Base-by-base conservation (phyloP, 2,888 invertebrate genomes). In the Sinopyrophorus schimmeli region DNA sequence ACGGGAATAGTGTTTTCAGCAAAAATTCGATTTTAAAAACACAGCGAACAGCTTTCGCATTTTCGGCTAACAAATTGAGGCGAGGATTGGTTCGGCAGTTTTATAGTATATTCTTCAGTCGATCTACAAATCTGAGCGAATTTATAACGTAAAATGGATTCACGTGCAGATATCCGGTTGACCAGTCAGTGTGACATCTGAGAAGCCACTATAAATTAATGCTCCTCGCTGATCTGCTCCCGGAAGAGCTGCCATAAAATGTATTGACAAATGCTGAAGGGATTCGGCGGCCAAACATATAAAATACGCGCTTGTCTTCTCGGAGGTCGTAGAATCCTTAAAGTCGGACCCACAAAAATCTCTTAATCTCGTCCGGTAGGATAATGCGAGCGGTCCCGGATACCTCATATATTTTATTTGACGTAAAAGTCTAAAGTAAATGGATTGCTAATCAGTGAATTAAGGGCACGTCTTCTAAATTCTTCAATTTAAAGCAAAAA, bases 221-320 rank as follows among this genome's bases (percentile, higher is more conserved):
- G 53, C 40, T 37, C 35, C 15, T 20, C 42, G 28, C 51, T 57
- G 60, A 58, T 60, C 60, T 55, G 53, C 43, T 51, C 52, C 53
- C 54, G 60, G 55, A 58, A 57, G 53, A 57, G 43, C 54, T 54
- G 56, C 59, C 60, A 61, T 62, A 62, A 62, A 62, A 57, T 57
- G 58, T 62, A 62, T 62, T 62, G 62, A 62, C 62, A 62, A 61
- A 62, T 62, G 60, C 55, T 42, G 37, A 49, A 57, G 53, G 57
- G 58, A 57, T 53, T 58, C 48, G 44, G 42, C 42, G 39, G 41
- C 55, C 50, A 53, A 47, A 59, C 53, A 53, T 53, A 60, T 56
- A 59, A 56, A 60, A 59, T 56, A 57, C 43, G 47, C 41, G 41
- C 42, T 40, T 50, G 47, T 42, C 47, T 47, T 26, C 18, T 27